A percentile compares a stretch with the other conserved stretches of the same genome.
Conservation (phyloP, 2,888 invertebrate species). For the Polydrusus tereticollis region DNA sequence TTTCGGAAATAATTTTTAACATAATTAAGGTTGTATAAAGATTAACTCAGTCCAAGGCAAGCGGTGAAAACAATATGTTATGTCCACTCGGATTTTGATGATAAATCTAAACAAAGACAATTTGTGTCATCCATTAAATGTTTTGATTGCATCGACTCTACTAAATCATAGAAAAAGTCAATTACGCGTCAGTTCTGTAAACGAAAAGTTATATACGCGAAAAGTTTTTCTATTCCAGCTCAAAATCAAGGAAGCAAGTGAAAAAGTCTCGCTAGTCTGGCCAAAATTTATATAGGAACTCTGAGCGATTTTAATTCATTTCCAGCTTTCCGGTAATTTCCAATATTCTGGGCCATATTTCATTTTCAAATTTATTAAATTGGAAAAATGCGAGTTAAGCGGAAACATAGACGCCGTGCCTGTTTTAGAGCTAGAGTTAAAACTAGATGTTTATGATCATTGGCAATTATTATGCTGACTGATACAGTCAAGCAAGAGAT, state of each 20-base stretch:
- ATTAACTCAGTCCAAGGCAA: too few relatives aligned
- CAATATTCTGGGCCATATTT: constrained; percentile 43
- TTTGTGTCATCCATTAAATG: not conserved
- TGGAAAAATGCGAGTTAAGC: constrained; percentile 19
- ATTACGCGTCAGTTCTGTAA: constrained; percentile 35
- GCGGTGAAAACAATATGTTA: too few relatives aligned
- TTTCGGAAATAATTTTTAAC: too few relatives aligned
- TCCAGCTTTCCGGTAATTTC: constrained; percentile 38
- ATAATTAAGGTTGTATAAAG: too few relatives aligned
- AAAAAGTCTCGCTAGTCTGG: constrained; percentile 25
- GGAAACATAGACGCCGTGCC: not conserved
- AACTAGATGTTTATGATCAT: too few relatives aligned
- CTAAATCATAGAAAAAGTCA: constrained; percentile 40
- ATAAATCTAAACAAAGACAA: too few relatives aligned
- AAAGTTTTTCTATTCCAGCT: constrained; percentile 36
- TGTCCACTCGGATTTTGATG: too few relatives aligned
- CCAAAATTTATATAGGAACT: constrained; percentile 34
- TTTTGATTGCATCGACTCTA: too few relatives aligned
- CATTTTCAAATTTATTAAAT: constrained; percentile 36
- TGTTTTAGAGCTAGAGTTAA: too few relatives aligned
- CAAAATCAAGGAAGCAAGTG: constrained; percentile 26
- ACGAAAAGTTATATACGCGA: constrained; percentile 22
- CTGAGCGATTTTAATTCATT: constrained; percentile 35
- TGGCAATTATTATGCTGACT: too few relatives aligned
- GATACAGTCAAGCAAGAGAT: too few relatives aligned